Base-by-base conservation (phyloP, 2,113 vertebrate genomes). In the Grantiella picta region DNA sequence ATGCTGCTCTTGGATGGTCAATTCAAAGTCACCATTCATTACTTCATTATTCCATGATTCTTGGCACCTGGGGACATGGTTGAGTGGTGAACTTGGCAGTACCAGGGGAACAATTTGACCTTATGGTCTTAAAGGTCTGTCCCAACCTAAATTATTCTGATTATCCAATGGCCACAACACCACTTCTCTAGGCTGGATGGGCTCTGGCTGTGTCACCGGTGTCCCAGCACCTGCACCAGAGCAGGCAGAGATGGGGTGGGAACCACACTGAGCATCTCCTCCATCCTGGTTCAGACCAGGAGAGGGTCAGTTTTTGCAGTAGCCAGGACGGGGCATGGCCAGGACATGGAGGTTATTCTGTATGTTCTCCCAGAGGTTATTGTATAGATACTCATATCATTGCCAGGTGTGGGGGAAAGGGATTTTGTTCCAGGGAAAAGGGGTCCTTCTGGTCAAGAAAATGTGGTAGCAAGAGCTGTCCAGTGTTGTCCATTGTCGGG, bases 171-270 rank as follows among this genome's bases (percentile, higher is more conserved):
- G 53, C 15, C 27, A 11, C 2, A 6, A 23, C 44, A 50, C 9
- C 1, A 44, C 59, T 65, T 33, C 12, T 50, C 35, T 17, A 44
- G 29, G 75, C 52, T 44, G 68, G 40, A 35, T 27, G 11, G 36
- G 47, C 24, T 23, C 54, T 1, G 19, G 18, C 33, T 7, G 49
- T 12, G 49, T 35, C 44, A 33, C 3, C 1, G 4, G 27, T 16
- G 68, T 15, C 50, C 23, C 24, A 53, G 61, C 25, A 45, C 15
- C 11, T 38, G 4, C 40, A 35, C 18, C 47, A 18, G n/a, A 11
- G 5, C 6, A 8, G 50, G 50, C 44, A 23, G 35, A 19, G 49
- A 44, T 1, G 2, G 19, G 4, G 5, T 3, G 31, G 20, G 50
- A 21, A 35, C 25, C 4, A 2, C 14, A 57, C 49, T 14, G 49